These are phyloP conservation scores for Synanthedon andrenaeformis DNA, from an alignment of 2,888 invertebrate genomes.

Conservation along the genomic window DNA sequence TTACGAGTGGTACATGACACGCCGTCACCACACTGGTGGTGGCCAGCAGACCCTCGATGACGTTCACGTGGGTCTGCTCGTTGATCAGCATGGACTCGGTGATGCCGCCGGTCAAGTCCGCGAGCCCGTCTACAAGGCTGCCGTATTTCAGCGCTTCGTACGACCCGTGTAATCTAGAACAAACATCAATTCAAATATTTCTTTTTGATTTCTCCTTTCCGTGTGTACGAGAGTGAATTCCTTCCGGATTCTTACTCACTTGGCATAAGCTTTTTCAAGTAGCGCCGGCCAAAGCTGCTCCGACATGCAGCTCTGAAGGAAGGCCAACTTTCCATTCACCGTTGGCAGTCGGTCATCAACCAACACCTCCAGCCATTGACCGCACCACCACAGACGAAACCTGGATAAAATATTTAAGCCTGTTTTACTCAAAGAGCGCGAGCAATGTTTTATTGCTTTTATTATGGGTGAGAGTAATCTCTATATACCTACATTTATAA, in stretches of 20 bases:
- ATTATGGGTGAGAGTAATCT: too few species aligned
- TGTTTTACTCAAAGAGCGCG: too few species aligned
- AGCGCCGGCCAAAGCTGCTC: slow-evolving; percentile 91
- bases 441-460: too few species aligned
- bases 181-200: too few species aligned
- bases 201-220: too few species aligned
- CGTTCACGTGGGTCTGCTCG: slow-evolving; percentile 77
- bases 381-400: slow-evolving; percentile 94
- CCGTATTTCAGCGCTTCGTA: slow-evolving; percentile 95
- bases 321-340: slow-evolving; percentile 86
- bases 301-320: slow-evolving; percentile 83
- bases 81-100: slow-evolving; percentile 83
- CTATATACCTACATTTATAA: too few species aligned
- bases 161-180: slow-evolving; percentile 82
- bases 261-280: slow-evolving; percentile 93
- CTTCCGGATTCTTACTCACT: slow-evolving; percentile 57
- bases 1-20: slow-evolving; percentile 32
- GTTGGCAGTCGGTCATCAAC: slow-evolving; percentile 92
- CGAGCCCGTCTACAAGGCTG: slow-evolving; percentile 87
- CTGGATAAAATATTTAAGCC: slow-evolving; percentile 32
- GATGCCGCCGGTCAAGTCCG: slow-evolving; percentile 90
- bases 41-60: slow-evolving; percentile 77
- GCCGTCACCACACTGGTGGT: slow-evolving; percentile 89
- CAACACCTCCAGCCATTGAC: slow-evolving; percentile 88
- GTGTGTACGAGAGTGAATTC: too few species aligned